Conservation (phyloP, 2,888 invertebrate genomes). For the Tribolium freemani region DNA sequence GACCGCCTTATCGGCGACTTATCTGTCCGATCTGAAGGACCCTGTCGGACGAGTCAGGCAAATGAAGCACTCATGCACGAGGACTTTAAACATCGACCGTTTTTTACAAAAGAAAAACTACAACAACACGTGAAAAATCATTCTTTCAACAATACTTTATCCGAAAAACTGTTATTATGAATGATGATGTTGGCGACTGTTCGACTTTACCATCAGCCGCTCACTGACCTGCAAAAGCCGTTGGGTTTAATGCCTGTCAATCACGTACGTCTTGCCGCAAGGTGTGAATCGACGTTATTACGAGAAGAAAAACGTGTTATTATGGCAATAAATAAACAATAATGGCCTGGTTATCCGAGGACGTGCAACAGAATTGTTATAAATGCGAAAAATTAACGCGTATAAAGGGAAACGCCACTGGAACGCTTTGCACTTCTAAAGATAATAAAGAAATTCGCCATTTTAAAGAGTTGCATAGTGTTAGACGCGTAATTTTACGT, state of each 20-base stretch:
- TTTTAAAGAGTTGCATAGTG: too few species aligned
- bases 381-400: slow-evolving; percentile 10
- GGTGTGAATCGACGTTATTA: slow-evolving; percentile 40
- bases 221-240: slow-evolving; percentile 36
- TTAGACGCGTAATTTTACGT: too few species aligned
- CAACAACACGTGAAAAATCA: background rate
- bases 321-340: slow-evolving; percentile 42
- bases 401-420: background rate
- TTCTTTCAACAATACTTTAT: slow-evolving; percentile 10
- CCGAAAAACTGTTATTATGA: slow-evolving; percentile 24
- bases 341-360: slow-evolving; percentile 29
- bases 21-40: slow-evolving; percentile 52
- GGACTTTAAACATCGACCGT: slow-evolving; percentile 30
- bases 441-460: background rate
- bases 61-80: slow-evolving; percentile 51
- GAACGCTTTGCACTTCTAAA: background rate
- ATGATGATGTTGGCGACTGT: slow-evolving; percentile 18
- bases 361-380: slow-evolving; percentile 2
- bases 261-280: slow-evolving; percentile 37
- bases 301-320: slow-evolving; percentile 39
- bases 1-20: slow-evolving; percentile 56
- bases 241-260: slow-evolving; percentile 42
- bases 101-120: background rate
- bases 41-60: slow-evolving; percentile 44
- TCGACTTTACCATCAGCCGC: slow-evolving; percentile 23